Conservation (phyloP, 2,113 vertebrate genomes). For the Electrona antarctica region DNA sequence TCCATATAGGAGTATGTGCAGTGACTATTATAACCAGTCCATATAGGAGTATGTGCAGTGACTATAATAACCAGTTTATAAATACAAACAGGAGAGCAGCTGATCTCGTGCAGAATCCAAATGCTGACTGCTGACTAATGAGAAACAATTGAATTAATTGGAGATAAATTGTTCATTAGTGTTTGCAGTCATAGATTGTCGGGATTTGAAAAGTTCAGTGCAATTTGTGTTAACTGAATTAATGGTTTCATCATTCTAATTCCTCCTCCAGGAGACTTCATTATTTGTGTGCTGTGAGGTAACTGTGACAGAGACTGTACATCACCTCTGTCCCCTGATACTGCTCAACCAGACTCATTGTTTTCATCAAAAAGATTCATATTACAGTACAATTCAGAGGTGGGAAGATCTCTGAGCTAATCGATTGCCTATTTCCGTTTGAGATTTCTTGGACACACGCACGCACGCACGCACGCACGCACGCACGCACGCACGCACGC, state of each 20-base stretch:
- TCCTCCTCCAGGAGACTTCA: constrained; percentile 52
- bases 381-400: too few relatives aligned
- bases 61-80: too few relatives aligned
- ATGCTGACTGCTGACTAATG: constrained; percentile 72
- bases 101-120: constrained; percentile 45
- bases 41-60: too few relatives aligned
- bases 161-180: constrained; percentile 78
- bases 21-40: too few relatives aligned
- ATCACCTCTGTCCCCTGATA: constrained; percentile 39
- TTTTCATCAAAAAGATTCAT: background rate
- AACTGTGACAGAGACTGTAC: constrained; percentile 49
- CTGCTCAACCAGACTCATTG: constrained; percentile 3
- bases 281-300: constrained; percentile 56
- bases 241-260: constrained; percentile 71
- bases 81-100: constrained; percentile 48
- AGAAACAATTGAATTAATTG: constrained; percentile 74
- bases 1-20: too few relatives aligned
- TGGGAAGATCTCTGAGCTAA: too few relatives aligned
- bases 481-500: too few relatives aligned
- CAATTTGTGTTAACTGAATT: constrained; percentile 73
- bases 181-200: constrained; percentile 60
- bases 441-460: too few relatives aligned
- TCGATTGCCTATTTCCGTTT: too few relatives aligned
- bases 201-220: constrained; percentile 78
- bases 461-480: too few relatives aligned